Base-by-base conservation (phyloP, 2,797 vertebrate genomes). In the Trachops cirrhosus region DNA sequence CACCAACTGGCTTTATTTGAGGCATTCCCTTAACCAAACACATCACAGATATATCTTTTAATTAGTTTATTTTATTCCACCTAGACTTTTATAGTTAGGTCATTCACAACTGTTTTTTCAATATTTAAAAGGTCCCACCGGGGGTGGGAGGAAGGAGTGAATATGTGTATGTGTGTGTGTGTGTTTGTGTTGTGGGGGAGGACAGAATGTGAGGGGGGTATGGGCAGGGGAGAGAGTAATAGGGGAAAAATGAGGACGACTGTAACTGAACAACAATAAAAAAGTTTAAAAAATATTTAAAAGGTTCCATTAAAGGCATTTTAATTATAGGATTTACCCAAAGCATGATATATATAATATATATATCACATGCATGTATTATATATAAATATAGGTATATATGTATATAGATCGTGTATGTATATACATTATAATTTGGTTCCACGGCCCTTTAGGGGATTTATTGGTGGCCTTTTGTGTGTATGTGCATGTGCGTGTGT, bases 31-130 rank as follows among this genome's bases (percentile, higher is more conserved):
- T 83, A 93, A 85, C 86, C 34, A 84, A 75, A 86, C 5, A 37
- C 4, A 85, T 46, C 34, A 86, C 21, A 68, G n/a, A 50, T 34
- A n/a, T 3, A 44, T 37, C 14, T 78, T 91, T 59, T 39, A 83
- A 96, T 79, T 52, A 83, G 46, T 59, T 84, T 84, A 82, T 73
- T 52, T 89, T 79, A 94, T 79, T 54, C 22, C 73, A 24, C 37
- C 67, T 93, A 80, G 59, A 92, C 70, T 89, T 91, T 78, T 48
- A 79, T 77, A 93, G 73, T 83, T 89, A 86, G 22, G 32, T 52
- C 29, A 91, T 41, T 93, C 67, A 78, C 10, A 86, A 39, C 32
- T 15, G 37, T 82, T 75, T 92, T 92, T 73, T 59, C 37, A 87
- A 19, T 67, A 82, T 71, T 84, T 95, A 90, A 88, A 97, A 18